Evolutionary conservation across 1,140 invertebrate species (phyloP).

Genomic region (Hormaphis cornu): DNA sequence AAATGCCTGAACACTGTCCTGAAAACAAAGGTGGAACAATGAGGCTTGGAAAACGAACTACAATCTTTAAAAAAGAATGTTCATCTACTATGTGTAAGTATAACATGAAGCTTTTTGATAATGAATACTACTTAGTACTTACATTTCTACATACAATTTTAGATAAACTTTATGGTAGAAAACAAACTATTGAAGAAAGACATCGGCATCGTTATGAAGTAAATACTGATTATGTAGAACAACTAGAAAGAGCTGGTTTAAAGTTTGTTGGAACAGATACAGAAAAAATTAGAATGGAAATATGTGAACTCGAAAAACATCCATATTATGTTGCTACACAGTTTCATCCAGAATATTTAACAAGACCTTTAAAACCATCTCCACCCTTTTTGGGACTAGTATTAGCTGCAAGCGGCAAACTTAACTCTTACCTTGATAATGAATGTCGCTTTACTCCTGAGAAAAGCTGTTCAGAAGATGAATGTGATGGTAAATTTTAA

Average conservation of each 20-base stretch:
- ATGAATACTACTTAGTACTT: background rate
- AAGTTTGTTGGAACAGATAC: conserved; percentile 82
- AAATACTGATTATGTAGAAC: conserved; percentile 74
- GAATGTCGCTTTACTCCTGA: conserved; percentile 48
- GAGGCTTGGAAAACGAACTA: conserved; percentile 85
- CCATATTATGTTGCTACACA: conserved; percentile 92
- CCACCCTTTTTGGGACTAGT: conserved; percentile 93
- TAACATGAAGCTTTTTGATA: background rate
- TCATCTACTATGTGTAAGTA: conserved; percentile 63
- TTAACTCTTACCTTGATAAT: conserved; percentile 57
- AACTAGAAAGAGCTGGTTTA: conserved; percentile 72
- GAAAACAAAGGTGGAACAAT: conserved; percentile 89
- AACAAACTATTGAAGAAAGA: conserved; percentile 79
- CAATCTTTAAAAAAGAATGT: conserved; percentile 56
- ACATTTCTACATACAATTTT: conserved; percentile 39
- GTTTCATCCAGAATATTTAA: conserved; percentile 96
- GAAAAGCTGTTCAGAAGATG: conserved; percentile 21
- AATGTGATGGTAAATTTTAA: conserved; percentile 1
- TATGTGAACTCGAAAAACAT: conserved; percentile 61
- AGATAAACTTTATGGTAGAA: conserved; percentile 77
- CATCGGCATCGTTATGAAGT: conserved; percentile 95
- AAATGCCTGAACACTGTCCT: conserved; percentile 95
- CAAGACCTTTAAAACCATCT: conserved; percentile 83
- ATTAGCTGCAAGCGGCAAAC: conserved; percentile 68
- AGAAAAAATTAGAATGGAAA: conserved; percentile 74